Evolutionary conservation across 2,888 invertebrate genomes (phyloP).

Genomic region (Ophraella communa): DNA sequence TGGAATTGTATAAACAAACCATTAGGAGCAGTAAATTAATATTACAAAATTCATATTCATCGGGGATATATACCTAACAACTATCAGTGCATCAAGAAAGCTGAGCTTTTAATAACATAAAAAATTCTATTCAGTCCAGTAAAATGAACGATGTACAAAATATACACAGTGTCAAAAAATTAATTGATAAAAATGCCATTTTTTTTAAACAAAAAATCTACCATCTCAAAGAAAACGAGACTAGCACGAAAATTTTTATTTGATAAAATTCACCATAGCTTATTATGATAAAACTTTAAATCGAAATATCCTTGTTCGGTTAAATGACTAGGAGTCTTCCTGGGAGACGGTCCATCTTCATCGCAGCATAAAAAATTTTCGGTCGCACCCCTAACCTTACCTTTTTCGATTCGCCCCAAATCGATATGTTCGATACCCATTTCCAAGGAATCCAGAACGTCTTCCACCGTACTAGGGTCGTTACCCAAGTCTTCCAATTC

Average conservation of each 20-base stretch:
- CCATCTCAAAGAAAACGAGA: neutral
- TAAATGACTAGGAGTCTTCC: constrained; percentile 57
- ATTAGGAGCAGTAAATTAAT: no score
- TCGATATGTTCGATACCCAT: constrained; percentile 4
- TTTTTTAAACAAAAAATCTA: no score
- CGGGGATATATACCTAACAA: neutral
- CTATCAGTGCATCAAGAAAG: constrained; percentile 10
- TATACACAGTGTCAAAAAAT: no score
- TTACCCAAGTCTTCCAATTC: constrained; percentile 25
- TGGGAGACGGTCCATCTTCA: constrained; percentile 49
- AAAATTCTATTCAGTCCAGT: neutral
- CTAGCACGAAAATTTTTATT: constrained; percentile 15
- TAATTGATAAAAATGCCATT: no score
- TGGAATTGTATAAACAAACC: no score
- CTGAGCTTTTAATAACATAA: neutral
- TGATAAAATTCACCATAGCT: constrained; percentile 68
- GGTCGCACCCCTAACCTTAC: constrained; percentile 14
- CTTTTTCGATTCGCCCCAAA: constrained; percentile 16
- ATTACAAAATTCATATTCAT: neutral
- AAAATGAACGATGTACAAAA: no score
- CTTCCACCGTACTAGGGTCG: neutral
- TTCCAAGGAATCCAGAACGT: constrained; percentile 6
- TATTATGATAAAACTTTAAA: constrained; percentile 79
- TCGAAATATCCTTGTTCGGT: constrained; percentile 76
- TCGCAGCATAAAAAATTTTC: constrained; percentile 31